A percentile compares a stretch with the other conserved stretches of the same genome.
Conservation (phyloP, 1,140 invertebrate species). For the Batillaria attramentaria region DNA sequence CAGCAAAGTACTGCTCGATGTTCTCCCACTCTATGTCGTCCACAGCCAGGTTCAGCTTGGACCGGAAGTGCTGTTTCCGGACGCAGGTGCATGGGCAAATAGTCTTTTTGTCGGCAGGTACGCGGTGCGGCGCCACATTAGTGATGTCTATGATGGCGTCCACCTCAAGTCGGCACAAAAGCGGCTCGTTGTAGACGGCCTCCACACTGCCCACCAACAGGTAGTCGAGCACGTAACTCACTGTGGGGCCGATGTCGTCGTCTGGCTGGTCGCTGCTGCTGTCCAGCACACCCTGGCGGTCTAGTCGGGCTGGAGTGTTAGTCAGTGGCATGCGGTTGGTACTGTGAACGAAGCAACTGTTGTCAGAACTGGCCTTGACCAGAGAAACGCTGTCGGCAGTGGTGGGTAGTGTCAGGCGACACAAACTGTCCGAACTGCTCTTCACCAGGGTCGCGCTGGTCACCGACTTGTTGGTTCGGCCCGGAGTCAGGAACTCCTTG, state of each 20-base stretch:
- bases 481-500: background rate
- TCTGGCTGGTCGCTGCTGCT: background rate
- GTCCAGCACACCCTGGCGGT: background rate
- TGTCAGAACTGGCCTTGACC: slow-evolving; percentile 37
- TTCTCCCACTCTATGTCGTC: slow-evolving; percentile 61
- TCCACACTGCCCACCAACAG: slow-evolving; percentile 63
- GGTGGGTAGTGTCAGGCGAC: background rate
- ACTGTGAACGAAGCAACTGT: slow-evolving; percentile 17
- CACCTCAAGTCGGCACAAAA: slow-evolving; percentile 62
- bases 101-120: slow-evolving; percentile 54
- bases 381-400: background rate
- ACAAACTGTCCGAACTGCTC: slow-evolving; percentile 37
- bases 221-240: slow-evolving; percentile 59
- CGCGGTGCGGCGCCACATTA: slow-evolving; percentile 50
- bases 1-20: slow-evolving; percentile 62
- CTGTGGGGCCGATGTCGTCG: slow-evolving; percentile 32
- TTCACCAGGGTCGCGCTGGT: slow-evolving; percentile 32
- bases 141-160: slow-evolving; percentile 64
- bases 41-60: slow-evolving; percentile 60
- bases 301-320: no score
- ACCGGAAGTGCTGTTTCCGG: slow-evolving; percentile 58
- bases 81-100: slow-evolving; percentile 63
- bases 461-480: background rate
- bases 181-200: slow-evolving; percentile 60
- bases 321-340: background rate